phyloP scores from a whole-genome alignment of 2,113 vertebrate genomes.

The Neomonachus schauinslandi region DNA sequence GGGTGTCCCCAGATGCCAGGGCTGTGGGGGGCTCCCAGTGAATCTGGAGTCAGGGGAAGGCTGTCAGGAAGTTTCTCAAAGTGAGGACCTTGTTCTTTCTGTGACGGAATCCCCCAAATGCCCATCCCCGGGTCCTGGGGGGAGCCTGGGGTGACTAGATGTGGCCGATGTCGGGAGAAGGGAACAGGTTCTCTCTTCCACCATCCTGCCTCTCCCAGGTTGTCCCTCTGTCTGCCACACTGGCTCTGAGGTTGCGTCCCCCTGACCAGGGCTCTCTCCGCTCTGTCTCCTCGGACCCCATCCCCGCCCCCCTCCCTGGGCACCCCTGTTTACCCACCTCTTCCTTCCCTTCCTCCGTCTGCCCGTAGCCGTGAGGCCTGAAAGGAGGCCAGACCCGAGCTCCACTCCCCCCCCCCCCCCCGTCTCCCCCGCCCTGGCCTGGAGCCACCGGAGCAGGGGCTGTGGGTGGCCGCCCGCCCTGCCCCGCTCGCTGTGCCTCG shows the following conservation, averaged over 20 bases:
- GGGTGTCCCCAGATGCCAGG: not conserved
- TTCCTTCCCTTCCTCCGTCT: not conserved
- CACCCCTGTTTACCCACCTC: not conserved
- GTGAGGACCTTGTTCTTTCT: not conserved
- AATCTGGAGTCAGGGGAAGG: no score
- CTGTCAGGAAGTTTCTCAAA: not conserved
- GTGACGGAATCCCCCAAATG: not conserved
- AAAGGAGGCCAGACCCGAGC: not conserved
- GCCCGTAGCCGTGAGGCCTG: not conserved
- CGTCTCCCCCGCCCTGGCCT: not conserved
- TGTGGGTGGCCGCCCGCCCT: not conserved
- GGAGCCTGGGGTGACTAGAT: not conserved
- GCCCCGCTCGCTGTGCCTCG: not conserved
- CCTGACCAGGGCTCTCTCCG: not conserved
- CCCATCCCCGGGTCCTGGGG: not conserved
- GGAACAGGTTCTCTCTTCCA: no score
- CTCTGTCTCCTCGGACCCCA: not conserved
- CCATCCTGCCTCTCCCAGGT: not conserved
- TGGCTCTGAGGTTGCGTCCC: not conserved
- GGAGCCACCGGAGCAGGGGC: not conserved
- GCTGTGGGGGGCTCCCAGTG: accelerated
- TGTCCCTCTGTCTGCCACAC: not conserved
- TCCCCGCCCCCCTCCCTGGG: not conserved
- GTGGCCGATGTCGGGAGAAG: not conserved
- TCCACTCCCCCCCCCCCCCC: not conserved